Conservation (phyloP, 2,113 vertebrate genomes). For the Podiceps cristatus region DNA sequence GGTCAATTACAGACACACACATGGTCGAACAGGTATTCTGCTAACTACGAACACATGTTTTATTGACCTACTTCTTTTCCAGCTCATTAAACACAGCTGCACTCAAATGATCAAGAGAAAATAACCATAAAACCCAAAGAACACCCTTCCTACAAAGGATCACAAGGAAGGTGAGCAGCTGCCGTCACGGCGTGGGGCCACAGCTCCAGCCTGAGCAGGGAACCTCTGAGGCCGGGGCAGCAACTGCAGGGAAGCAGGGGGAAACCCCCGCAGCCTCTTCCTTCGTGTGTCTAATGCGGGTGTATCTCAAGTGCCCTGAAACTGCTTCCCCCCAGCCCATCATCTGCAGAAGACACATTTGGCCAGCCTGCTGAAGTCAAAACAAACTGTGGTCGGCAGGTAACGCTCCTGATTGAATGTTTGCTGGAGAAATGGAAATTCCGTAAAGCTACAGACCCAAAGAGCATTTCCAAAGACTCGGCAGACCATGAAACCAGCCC, state of each 20-base stretch:
- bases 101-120: constrained; percentile 55
- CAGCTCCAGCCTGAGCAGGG: background rate
- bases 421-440: background rate
- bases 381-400: background rate
- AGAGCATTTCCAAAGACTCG: background rate
- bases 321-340: fast-evolving
- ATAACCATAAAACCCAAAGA: constrained; percentile 44
- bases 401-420: background rate
- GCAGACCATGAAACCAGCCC: background rate
- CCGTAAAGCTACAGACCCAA: background rate
- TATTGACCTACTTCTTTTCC: constrained; percentile 69
- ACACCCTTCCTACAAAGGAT: constrained; percentile 7
- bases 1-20: constrained; percentile 48
- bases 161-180: background rate
- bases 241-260: fast-evolving
- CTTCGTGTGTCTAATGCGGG: fast-evolving
- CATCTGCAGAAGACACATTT: background rate
- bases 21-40: constrained; percentile 50
- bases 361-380: background rate
- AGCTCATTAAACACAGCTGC: constrained; percentile 72
- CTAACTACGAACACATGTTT: constrained; percentile 64
- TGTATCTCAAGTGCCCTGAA: background rate
- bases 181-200: fast-evolving
- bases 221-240: background rate
- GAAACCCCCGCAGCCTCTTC: background rate